These are phyloP conservation scores for Biston betularia DNA, from an alignment of 2,888 invertebrate species.

Conservation along the genomic window DNA sequence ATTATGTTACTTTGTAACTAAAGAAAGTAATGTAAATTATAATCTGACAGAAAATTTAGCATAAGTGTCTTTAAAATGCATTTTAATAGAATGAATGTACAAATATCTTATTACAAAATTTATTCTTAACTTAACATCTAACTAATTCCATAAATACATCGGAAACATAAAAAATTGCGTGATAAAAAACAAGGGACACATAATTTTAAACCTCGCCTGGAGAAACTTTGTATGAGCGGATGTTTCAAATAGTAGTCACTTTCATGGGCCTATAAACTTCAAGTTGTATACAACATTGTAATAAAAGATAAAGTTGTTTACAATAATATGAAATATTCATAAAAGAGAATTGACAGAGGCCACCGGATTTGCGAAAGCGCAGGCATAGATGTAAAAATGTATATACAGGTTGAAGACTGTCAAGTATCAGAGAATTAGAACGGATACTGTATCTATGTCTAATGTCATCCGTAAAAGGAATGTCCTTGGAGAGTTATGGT, in stretches of 20 bases:
- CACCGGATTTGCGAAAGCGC: conserved; percentile 64
- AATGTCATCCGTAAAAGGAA: conserved; percentile 54
- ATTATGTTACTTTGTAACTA: conserved; percentile 6
- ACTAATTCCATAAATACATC: conserved; percentile 24
- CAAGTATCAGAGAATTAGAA: conserved; percentile 59
- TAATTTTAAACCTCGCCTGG: conserved; percentile 33
- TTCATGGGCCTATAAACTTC: conserved; percentile 70
- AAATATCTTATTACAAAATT: conserved; percentile 5
- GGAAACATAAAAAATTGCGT: conserved; percentile 30
- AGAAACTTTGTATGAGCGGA: conserved; percentile 48
- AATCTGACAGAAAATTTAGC: background rate
- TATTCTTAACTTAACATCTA: conserved; percentile 10
- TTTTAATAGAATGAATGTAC: background rate
- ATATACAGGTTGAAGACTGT: conserved; percentile 59
- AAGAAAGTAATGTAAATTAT: conserved; percentile 3
- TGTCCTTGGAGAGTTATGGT: conserved; percentile 55
- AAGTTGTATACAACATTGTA: conserved; percentile 75
- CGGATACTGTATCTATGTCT: conserved; percentile 49
- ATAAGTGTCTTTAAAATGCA: background rate
- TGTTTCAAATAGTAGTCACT: conserved; percentile 57
- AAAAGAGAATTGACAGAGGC: conserved; percentile 69
- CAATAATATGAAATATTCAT: conserved; percentile 84
- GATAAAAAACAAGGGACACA: conserved; percentile 37
- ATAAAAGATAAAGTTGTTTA: conserved; percentile 74
- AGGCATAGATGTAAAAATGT: conserved; percentile 60